Evolutionary conservation across 2,797 vertebrate species (phyloP).

Genomic region (Phylloscopus collybita): DNA sequence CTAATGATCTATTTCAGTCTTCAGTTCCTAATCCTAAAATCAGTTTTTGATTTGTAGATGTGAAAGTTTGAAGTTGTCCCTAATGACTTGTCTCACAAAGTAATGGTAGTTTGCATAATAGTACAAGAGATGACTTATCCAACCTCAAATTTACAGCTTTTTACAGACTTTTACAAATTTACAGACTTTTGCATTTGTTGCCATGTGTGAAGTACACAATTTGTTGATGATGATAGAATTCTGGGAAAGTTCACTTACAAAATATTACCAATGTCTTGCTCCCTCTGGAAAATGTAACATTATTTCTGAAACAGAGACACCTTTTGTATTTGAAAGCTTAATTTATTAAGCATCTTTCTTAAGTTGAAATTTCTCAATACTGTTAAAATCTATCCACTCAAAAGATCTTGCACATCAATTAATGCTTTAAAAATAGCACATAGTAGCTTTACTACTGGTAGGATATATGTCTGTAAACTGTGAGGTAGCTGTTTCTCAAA

Average conservation of each 20-base stretch:
- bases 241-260: not conserved
- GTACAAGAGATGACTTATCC: not conserved
- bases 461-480: not conserved
- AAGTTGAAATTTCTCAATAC: not conserved
- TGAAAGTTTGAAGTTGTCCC: not conserved
- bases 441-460: not conserved
- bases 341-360: not conserved
- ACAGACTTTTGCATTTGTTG: not conserved
- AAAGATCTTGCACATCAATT: not conserved
- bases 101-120: not conserved
- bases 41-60: not conserved
- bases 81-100: not conserved
- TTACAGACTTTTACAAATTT: too few species aligned
- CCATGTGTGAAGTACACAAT: not conserved
- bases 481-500: not conserved
- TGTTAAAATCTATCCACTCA: not conserved
- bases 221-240: not conserved
- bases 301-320: not conserved
- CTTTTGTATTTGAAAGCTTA: not conserved
- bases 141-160: not conserved
- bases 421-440: not conserved
- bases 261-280: not conserved
- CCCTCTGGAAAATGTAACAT: not conserved
- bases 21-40: not conserved
- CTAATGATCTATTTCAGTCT: constrained; percentile 12